Conservation (phyloP, 2,888 invertebrate species). For the Diloba caeruleocephala region DNA sequence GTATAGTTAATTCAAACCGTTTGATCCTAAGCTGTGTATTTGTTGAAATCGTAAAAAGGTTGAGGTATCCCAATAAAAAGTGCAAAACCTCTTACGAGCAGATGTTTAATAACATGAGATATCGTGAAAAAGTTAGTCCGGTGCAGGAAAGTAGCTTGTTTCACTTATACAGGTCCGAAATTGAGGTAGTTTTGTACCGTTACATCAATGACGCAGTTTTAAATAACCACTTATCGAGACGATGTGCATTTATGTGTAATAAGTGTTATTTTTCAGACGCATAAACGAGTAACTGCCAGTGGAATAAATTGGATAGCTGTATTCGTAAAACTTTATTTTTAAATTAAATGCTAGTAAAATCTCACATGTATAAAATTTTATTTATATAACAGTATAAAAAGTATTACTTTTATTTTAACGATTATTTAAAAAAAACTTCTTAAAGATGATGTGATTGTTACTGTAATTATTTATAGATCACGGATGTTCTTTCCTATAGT, state of each 20-base stretch:
- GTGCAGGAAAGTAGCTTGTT: constrained; percentile 79
- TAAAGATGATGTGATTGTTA: too few relatives aligned
- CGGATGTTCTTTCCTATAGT: too few relatives aligned
- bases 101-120: constrained; percentile 65
- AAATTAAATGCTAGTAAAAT: constrained; percentile 11
- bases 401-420: too few relatives aligned
- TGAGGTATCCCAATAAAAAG: background rate
- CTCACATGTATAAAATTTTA: too few relatives aligned
- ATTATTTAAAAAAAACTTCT: too few relatives aligned
- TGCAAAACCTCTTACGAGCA: constrained; percentile 13
- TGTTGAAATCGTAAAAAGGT: constrained; percentile 7
- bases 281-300: constrained; percentile 53
- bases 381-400: too few relatives aligned
- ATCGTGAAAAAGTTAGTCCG: constrained; percentile 69
- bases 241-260: constrained; percentile 66
- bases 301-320: constrained; percentile 37
- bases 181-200: constrained; percentile 80
- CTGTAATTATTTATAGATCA: too few relatives aligned
- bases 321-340: constrained; percentile 15
- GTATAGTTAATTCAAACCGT: constrained; percentile 19
- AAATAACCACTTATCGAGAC: constrained; percentile 67
- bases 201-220: constrained; percentile 74
- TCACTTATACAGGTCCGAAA: constrained; percentile 67
- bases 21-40: constrained; percentile 12
- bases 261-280: constrained; percentile 58